Evolutionary conservation across 1,140 invertebrate genomes (phyloP).

Genomic region (Scaptomyza graminum): DNA sequence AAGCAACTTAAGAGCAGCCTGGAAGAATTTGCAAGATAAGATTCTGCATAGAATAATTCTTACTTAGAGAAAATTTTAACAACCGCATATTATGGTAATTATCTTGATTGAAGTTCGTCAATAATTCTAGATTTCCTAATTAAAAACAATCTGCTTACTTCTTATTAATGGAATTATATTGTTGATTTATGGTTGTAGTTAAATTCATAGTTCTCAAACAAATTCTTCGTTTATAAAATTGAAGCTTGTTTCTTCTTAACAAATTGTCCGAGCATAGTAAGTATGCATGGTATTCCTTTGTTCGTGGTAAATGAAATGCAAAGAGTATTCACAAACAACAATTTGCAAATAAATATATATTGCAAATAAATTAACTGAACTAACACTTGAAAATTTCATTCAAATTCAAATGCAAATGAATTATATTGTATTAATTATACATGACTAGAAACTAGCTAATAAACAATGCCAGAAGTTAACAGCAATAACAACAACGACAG

Average conservation of each 20-base stretch:
- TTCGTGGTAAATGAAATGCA: background rate
- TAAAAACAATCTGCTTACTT: too few species aligned
- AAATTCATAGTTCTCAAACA: too few species aligned
- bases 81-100: background rate
- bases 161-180: too few species aligned
- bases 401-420: background rate
- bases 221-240: too few species aligned
- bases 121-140: too few species aligned
- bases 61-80: too few species aligned
- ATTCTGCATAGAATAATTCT: too few species aligned
- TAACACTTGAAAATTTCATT: background rate
- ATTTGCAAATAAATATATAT: background rate
- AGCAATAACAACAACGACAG: conserved; percentile 6
- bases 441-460: conserved; percentile 31
- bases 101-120: too few species aligned
- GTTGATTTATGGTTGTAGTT: too few species aligned
- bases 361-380: conserved; percentile 5
- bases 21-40: background rate
- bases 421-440: conserved; percentile 24
- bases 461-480: conserved; percentile 31
- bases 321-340: background rate
- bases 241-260: too few species aligned
- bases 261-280: too few species aligned
- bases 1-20: background rate
- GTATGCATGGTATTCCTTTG: too few species aligned